Conservation (phyloP, 2,113 vertebrate genomes). For the Meles meles region DNA sequence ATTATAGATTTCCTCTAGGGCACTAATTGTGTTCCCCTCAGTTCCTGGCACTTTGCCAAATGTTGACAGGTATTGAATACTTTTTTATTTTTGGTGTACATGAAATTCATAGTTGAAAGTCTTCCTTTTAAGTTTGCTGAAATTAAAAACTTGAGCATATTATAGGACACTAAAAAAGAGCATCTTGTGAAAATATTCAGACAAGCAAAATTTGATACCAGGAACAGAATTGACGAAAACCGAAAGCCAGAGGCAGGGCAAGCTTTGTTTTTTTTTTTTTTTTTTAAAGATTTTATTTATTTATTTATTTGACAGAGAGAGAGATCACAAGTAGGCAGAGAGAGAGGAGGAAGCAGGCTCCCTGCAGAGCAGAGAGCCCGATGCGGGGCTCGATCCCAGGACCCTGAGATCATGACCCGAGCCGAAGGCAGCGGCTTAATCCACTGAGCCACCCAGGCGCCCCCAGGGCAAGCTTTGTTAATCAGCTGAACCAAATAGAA, state of each 20-base stretch:
- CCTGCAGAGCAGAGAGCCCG: too few relatives aligned
- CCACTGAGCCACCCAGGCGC: too few relatives aligned
- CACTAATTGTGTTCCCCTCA: not conserved
- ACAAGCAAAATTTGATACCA: not conserved
- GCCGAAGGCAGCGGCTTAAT: too few relatives aligned
- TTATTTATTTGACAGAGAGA: too few relatives aligned
- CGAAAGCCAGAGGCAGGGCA: not conserved
- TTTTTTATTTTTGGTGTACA: not conserved
- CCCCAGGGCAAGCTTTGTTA: not conserved
- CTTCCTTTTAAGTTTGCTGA: slow-evolving; percentile 18
- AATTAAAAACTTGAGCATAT: slow-evolving; percentile 28
- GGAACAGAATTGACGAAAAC: not conserved
- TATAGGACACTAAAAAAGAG: not conserved
- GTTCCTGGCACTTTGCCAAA: slow-evolving; percentile 33
- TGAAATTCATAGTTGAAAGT: slow-evolving; percentile 27
- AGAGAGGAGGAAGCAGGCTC: too few relatives aligned
- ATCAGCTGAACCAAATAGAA: not conserved
- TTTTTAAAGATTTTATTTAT: too few relatives aligned
- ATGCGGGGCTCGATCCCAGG: too few relatives aligned
- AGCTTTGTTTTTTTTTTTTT: too few relatives aligned
- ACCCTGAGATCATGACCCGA: too few relatives aligned
- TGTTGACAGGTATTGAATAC: not conserved
- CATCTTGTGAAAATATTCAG: not conserved
- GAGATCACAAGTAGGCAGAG: too few relatives aligned
- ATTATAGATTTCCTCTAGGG: slow-evolving; percentile 38